Conservation (phyloP, 2,888 invertebrate genomes). For the Netelia fuscicornis region DNA sequence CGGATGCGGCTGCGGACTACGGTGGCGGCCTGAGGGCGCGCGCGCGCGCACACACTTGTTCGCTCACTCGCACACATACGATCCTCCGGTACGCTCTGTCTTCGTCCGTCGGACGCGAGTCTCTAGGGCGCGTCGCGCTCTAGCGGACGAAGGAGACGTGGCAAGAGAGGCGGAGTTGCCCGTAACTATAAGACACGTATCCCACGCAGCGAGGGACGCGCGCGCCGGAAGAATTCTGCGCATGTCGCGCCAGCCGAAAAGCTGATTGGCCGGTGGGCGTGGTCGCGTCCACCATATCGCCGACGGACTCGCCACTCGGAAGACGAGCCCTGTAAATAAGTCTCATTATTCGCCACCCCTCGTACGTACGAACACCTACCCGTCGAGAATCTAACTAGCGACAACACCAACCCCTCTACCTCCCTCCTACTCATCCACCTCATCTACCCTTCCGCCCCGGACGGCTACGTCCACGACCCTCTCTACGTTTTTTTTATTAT, state of each 20-base stretch:
- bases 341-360: constrained; percentile 73
- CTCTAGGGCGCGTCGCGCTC: constrained; percentile 38
- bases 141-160: constrained; percentile 4
- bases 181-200: no score
- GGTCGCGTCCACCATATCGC: constrained; percentile 77
- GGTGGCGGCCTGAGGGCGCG: no score
- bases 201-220: no score
- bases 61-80: neutral
- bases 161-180: constrained; percentile 43
- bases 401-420: neutral
- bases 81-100: neutral
- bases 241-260: constrained; percentile 15
- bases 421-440: neutral
- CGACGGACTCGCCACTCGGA: constrained; percentile 71
- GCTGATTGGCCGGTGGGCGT: constrained; percentile 78
- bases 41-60: constrained; percentile 38
- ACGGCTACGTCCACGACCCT: neutral
- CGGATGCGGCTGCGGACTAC: constrained; percentile 50
- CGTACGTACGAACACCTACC: neutral
- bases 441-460: neutral
- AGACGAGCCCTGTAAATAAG: constrained; percentile 72
- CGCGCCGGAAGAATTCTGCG: constrained; percentile 43
- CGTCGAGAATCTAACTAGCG: neutral
- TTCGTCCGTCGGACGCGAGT: neutral
- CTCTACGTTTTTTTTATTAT: no score